phyloP scores from a whole-genome alignment of 2,113 vertebrate genomes.

The Macquaria ambigua region DNA sequence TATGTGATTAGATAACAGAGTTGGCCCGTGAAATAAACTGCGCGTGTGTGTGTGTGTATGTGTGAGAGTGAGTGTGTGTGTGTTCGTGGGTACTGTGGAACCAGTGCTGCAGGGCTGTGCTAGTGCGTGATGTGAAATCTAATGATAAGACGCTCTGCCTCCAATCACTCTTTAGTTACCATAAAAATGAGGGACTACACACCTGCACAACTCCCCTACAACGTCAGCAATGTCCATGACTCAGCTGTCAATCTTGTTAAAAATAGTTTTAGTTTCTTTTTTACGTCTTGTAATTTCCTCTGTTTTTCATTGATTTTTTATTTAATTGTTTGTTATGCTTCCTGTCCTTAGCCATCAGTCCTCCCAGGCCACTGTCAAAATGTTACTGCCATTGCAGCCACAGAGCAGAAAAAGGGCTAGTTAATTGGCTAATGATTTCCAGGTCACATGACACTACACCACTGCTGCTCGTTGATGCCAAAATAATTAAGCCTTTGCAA shows the following conservation, averaged over 20 bases:
- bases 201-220: conserved; percentile 5
- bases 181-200: conserved; percentile 37
- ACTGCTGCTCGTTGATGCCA: conserved; percentile 34
- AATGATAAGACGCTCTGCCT: conserved; percentile 56
- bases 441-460: conserved; percentile 46
- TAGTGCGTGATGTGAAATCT: conserved; percentile 65
- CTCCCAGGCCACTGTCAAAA: neutral
- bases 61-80: neutral
- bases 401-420: conserved; percentile 3
- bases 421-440: conserved; percentile 56
- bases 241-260: conserved; percentile 21
- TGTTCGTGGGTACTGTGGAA: conserved; percentile 21
- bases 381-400: neutral
- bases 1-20: neutral
- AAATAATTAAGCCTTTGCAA: conserved; percentile 32
- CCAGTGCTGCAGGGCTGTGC: conserved; percentile 56
- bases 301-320: neutral
- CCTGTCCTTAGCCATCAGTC: neutral
- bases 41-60: neutral
- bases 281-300: neutral
- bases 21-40: neutral
- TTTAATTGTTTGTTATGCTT: neutral
- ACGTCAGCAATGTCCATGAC: conserved; percentile 16
- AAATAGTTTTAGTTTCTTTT: neutral
- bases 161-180: conserved; percentile 28